Percentiles rank a stretch among this genome's conserved stretches.
phyloP scores from a whole-genome alignment of 2,113 vertebrate genomes.

The Orthochromis indermauri region DNA sequence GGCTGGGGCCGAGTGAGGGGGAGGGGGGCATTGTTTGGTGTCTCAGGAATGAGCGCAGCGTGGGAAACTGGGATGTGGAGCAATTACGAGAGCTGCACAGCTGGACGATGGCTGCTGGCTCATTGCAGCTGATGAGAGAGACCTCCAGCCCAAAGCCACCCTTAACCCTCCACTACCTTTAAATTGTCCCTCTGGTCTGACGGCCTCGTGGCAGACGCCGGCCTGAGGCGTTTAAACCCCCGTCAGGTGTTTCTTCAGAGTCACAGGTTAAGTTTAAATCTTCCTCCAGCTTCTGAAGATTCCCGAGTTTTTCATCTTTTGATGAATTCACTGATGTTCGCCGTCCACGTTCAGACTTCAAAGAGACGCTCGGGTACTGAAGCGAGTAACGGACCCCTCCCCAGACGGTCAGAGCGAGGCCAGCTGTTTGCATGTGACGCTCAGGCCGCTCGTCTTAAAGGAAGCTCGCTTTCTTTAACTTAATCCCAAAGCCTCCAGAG shows the following conservation, averaged over 20 bases:
- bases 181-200: rapidly evolving
- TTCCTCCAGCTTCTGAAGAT: not conserved
- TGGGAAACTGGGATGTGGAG: constrained; percentile 57
- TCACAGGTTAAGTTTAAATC: not conserved
- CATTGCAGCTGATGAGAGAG: constrained; percentile 1
- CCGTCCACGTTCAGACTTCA: constrained; percentile 3
- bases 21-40: constrained; percentile 38
- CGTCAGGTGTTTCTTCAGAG: not conserved
- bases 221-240: not conserved
- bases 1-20: not conserved
- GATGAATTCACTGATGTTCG: not conserved
- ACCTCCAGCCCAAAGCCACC: not conserved
- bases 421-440: not conserved
- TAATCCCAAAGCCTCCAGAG: not conserved
- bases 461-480: not conserved
- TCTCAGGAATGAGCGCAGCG: constrained; percentile 61
- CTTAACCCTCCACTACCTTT: not conserved
- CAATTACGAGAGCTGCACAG: constrained; percentile 26
- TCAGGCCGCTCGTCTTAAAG: not conserved
- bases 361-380: not conserved
- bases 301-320: not conserved
- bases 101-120: constrained; percentile 1
- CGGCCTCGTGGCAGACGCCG: not conserved
- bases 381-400: not conserved
- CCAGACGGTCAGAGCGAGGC: not conserved